Evolutionary conservation across 2,888 invertebrate genomes (phyloP).

Genomic region (Hirtodrosophila duncani): DNA sequence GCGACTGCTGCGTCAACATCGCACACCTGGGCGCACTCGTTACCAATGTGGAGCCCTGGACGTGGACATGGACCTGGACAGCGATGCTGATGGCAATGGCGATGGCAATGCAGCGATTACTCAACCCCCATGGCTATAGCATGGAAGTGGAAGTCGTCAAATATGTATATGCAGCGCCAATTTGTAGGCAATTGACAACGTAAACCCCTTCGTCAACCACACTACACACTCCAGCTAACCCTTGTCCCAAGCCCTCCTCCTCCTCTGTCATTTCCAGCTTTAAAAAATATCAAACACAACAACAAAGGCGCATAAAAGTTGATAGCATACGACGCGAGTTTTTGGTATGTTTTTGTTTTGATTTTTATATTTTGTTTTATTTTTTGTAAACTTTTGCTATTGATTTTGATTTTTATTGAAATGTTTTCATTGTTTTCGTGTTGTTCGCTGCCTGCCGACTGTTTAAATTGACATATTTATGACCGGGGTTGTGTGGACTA

Average conservation of each 20-base stretch:
- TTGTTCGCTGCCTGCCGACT: constrained; percentile 50
- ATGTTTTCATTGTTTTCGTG: constrained; percentile 54
- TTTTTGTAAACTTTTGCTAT: constrained; percentile 38
- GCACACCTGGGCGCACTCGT: constrained; percentile 60
- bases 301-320: constrained; percentile 65
- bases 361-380: neutral
- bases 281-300: constrained; percentile 16
- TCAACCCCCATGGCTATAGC: constrained; percentile 51
- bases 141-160: constrained; percentile 39
- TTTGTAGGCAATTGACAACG: constrained; percentile 63
- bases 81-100: constrained; percentile 19
- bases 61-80: constrained; percentile 12
- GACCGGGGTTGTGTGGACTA: constrained; percentile 36
- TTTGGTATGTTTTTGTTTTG: constrained; percentile 12
- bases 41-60: constrained; percentile 21
- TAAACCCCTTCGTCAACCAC: neutral
- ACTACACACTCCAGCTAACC: too few relatives aligned
- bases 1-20: constrained; percentile 38
- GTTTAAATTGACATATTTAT: constrained; percentile 70
- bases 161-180: constrained; percentile 40
- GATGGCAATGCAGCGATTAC: constrained; percentile 54
- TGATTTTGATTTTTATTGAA: constrained; percentile 70
- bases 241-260: neutral
- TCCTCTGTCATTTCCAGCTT: constrained; percentile 1
- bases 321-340: constrained; percentile 53